Conservation (phyloP, 2,888 invertebrate genomes). For the Frankliniella fusca region DNA sequence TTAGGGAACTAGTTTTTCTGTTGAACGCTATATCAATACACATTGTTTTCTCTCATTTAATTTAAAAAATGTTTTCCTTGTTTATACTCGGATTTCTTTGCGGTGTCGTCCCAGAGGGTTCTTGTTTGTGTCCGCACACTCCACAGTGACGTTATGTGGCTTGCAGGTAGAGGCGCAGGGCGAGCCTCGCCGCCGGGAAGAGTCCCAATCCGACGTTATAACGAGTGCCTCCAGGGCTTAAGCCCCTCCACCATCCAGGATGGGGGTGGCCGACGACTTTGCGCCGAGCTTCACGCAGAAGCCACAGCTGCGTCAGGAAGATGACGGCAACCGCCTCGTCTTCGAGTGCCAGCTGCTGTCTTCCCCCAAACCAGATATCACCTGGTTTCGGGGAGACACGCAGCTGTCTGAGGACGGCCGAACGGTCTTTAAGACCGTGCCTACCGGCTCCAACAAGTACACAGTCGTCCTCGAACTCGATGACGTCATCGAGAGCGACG, state of each 20-base stretch:
- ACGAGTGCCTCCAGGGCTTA: constrained; percentile 20
- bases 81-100: no score
- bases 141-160: not conserved
- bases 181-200: constrained; percentile 3
- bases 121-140: no score
- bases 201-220: not conserved
- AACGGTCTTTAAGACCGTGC: constrained; percentile 83
- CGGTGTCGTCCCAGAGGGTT: no score
- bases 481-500: constrained; percentile 92
- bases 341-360: constrained; percentile 90
- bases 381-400: constrained; percentile 87
- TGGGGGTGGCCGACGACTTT: constrained; percentile 89
- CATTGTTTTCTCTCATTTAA: no score
- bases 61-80: no score
- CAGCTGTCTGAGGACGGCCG: constrained; percentile 77
- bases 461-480: constrained; percentile 88
- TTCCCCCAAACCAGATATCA: constrained; percentile 83
- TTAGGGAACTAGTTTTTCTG: no score
- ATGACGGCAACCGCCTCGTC: constrained; percentile 89
- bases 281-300: constrained; percentile 98
- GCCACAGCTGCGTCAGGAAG: constrained; percentile 93
- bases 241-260: constrained; percentile 44
- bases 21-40: no score
- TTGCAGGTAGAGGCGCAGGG: constrained; percentile 17
- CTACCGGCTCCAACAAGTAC: constrained; percentile 79